Base-by-base conservation (phyloP, 2,888 invertebrate genomes). In the Rhaphigaster nebulosa region DNA sequence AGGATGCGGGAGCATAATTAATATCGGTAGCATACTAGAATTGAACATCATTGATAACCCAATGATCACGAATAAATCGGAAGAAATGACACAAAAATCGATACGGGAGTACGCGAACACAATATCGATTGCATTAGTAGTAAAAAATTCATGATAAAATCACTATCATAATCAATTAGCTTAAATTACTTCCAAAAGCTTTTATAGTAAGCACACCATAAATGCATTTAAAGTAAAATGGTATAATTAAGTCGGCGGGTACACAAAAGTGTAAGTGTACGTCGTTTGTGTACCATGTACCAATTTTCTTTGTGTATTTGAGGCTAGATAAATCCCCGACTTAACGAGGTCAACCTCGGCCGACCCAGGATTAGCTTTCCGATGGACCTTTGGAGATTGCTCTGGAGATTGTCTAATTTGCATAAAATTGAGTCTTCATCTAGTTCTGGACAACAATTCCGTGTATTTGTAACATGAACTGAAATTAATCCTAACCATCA, bases 351-450 rank as follows among this genome's bases (percentile, higher is more conserved):
- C 84, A 84, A 84, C 84, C 10, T 38, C 45, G 13, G 15, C 26
- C 84, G 45, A 84, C 34, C 38, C 70, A 6, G 45, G 84, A 84
- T 84, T 45, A 84, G 84, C 45, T 84, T 84, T 26, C 84, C 84
- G 26, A 50, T 84, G 84, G 84, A 84, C 84, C 84, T 50, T n/a
- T 84, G 45, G 45, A 80, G 80, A 76, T 76, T 76, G 38, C 38
- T 38, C 34, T 76, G 34, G 34, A 84, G 34, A 84, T 84, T 84
- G 84, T 84, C 10, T 50, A 84, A 84, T 84, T 84, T 84, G 84
- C 84, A 84, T 84, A n/a, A 84, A 45, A 84, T 84, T 84, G 70
- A 20, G 20, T 34, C 70, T 76, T 38, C 34, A 38, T 8, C 8
- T 38, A 76, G 70, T 38, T 41, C 45, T 84, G 45, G n/a, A 84